These are phyloP conservation scores for Strigamia crassipes DNA, from an alignment of 2,888 invertebrate species.

Conservation along the genomic window DNA sequence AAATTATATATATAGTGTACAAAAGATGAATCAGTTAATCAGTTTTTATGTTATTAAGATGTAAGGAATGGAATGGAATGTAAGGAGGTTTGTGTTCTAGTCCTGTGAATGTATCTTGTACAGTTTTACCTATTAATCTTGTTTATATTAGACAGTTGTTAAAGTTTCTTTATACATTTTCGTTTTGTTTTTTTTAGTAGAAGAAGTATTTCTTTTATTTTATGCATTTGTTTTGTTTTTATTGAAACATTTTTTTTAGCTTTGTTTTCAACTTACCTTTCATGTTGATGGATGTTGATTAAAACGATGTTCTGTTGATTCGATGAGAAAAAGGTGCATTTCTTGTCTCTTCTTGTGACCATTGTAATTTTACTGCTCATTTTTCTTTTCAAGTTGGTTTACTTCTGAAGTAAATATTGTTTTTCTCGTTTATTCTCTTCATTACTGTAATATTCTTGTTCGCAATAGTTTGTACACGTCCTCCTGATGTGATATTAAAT, in stretches of 20 bases:
- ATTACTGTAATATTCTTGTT: conserved; percentile 14
- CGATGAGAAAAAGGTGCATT: conserved; percentile 21
- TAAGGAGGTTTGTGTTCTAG: conserved; percentile 39
- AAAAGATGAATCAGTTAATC: conserved; percentile 18
- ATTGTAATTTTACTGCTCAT: conserved; percentile 33
- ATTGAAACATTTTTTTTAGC: neutral
- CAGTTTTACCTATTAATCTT: conserved; percentile 27
- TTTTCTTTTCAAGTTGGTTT: neutral
- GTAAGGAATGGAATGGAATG: conserved; percentile 10
- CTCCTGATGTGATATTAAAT: conserved; percentile 38
- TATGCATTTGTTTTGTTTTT: neutral
- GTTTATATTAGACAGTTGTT: conserved; percentile 20
- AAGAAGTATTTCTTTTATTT: neutral
- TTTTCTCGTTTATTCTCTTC: neutral
- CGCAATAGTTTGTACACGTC: conserved; percentile 40
- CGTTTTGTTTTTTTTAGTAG: neutral
- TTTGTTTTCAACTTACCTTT: neutral
- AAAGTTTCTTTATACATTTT: neutral
- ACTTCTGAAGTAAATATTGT: neutral
- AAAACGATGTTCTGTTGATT: neutral
- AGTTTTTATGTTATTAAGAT: neutral
- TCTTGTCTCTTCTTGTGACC: conserved; percentile 37
- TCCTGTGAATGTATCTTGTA: conserved; percentile 28
- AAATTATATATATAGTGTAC: conserved; percentile 36
- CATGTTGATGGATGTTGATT: conserved; percentile 31